A percentile compares a stretch with the other conserved stretches of the same genome.
Conservation (phyloP, 2,888 invertebrate genomes). For the Chalcosyrphus nemorum region DNA sequence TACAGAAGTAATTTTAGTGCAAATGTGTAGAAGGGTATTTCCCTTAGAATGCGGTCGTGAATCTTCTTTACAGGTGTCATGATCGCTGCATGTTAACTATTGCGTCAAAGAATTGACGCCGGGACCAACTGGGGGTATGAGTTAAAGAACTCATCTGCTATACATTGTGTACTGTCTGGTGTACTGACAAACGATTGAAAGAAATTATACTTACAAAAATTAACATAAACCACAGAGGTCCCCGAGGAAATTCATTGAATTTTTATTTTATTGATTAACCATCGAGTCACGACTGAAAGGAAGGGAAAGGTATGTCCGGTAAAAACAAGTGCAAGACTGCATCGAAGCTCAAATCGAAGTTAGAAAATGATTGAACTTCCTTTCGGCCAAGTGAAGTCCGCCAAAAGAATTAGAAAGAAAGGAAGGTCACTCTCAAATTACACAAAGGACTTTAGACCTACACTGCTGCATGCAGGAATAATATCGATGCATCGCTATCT, state of each 20-base stretch:
- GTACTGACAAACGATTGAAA: background rate
- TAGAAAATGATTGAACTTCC: too few relatives aligned
- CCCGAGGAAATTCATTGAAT: background rate
- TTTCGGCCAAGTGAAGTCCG: too few relatives aligned
- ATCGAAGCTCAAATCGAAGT: too few relatives aligned
- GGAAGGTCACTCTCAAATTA: too few relatives aligned
- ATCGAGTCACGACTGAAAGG: background rate
- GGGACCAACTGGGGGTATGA: background rate
- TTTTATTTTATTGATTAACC: background rate
- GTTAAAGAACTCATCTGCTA: background rate
- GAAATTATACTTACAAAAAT: conserved; percentile 1
- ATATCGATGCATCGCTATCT: too few relatives aligned
- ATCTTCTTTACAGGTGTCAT: conserved; percentile 23
- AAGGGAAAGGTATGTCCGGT: too few relatives aligned
- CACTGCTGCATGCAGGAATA: too few relatives aligned
- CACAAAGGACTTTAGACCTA: too few relatives aligned
- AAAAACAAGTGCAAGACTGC: too few relatives aligned
- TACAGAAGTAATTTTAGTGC: conserved; percentile 10
- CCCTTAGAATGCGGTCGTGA: conserved; percentile 23
- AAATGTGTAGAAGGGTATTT: conserved; percentile 14
- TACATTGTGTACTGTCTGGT: background rate
- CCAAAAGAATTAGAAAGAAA: too few relatives aligned
- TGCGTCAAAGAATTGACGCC: conserved; percentile 1
- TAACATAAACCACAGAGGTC: background rate
- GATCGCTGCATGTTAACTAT: conserved; percentile 37